Conservation (phyloP, 2,888 invertebrate species). For the Melanostoma mellinum region DNA sequence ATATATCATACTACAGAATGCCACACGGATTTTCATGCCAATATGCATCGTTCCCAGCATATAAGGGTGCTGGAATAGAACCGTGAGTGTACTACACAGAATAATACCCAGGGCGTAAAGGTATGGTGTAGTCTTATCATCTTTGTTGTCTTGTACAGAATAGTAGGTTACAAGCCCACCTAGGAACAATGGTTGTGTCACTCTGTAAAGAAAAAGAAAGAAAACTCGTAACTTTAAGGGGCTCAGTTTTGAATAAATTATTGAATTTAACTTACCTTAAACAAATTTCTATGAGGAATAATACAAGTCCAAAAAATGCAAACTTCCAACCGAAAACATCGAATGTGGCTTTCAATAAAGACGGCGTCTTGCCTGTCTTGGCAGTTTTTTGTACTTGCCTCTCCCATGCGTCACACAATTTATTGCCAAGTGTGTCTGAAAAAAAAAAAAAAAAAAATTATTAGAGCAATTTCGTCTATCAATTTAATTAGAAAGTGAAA, state of each 20-base stretch:
- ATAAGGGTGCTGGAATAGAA: constrained; percentile 93
- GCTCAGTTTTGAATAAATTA: background rate
- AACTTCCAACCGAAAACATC: constrained; percentile 85
- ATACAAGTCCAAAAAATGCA: constrained; percentile 84
- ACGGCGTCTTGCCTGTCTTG: constrained; percentile 82
- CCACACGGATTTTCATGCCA: constrained; percentile 87
- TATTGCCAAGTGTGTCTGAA: constrained; percentile 83
- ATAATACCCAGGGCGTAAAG: constrained; percentile 89
- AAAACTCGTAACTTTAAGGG: background rate
- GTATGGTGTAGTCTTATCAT: constrained; percentile 85
- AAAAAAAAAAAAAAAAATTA: constrained; percentile 53
- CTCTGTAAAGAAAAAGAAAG: constrained; percentile 80
- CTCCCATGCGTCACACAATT: constrained; percentile 85
- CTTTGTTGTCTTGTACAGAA: constrained; percentile 74
- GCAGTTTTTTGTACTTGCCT: constrained; percentile 82
- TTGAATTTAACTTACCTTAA: constrained; percentile 81
- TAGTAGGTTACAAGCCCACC: constrained; percentile 86
- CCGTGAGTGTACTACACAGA: constrained; percentile 88
- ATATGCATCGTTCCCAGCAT: constrained; percentile 89
- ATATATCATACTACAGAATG: constrained; percentile 87
- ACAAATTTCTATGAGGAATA: constrained; percentile 85
- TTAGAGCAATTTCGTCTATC: background rate
- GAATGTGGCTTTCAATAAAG: constrained; percentile 80
- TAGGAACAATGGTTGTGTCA: constrained; percentile 86
- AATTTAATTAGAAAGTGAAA: background rate